Base-by-base conservation (phyloP, 1,140 invertebrate genomes). In the Oncopeltus fasciatus region DNA sequence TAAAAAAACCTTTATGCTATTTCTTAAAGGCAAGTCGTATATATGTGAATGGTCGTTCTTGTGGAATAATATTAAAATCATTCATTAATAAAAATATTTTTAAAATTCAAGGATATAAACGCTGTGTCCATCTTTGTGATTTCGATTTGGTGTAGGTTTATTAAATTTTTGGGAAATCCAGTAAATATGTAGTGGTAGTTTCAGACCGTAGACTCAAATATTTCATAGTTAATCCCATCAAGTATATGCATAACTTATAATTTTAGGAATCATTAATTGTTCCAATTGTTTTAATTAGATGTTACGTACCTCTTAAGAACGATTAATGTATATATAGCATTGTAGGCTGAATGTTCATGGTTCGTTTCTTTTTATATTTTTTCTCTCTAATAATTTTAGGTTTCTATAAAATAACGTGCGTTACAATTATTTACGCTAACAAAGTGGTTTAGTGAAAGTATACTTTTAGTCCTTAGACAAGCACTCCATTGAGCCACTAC, bases 111-210 rank as follows among this genome's bases (percentile, higher is more conserved):
- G 16, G 16, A 24, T 24, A 24, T 24, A 24, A 18, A 53, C 21
- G 49, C 49, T 53, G 49, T 53, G 49, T 53, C 49, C 49, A 18
- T 53, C 49, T 53, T 53, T 53, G 49, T 53, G 49, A 53, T 53
- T 53, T 53, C 18, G 18, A 53, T 53, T 53, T 24, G 49, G 49
- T 53, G 49, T 53, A 53, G 49, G 49, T 53, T 53, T 53, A 53
- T 24, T 53, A 53, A 38, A 53, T 53, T 24, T 53, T 53, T 53
- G 49, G 26, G 26, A 53, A 53, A 24, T 24, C 24, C 49, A 21
- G 49, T 53, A 53, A 38, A 53, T 53, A 24, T 53, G 26, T 53
- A 53, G 49, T 4, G 16, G 49, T 53, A 53, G 49, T 53, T 14
- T 53, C 49, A 24, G 49, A 14, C 49, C 21, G 49, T 53, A 53